Conservation (phyloP, 2,888 invertebrate genomes). For the Chloroclysta siterata region DNA sequence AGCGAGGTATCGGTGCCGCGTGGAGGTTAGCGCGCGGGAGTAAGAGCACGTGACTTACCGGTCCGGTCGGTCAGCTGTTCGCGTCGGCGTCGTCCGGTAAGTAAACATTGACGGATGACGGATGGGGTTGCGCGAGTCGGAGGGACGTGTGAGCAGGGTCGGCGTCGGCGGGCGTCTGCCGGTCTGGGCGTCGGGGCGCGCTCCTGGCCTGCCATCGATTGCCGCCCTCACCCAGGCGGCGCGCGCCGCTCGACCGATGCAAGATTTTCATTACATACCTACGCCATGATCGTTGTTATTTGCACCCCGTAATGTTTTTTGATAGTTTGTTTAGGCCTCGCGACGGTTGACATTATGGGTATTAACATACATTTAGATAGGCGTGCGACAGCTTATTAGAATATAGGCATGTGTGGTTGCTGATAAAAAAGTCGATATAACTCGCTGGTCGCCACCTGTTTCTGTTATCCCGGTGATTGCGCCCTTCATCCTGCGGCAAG, state of each 20-base stretch:
- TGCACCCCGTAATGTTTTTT: conserved; percentile 84
- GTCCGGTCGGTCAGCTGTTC: conserved; percentile 83
- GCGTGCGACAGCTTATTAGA: conserved; percentile 46
- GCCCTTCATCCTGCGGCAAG: conserved; percentile 55
- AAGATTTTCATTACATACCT: conserved; percentile 81
- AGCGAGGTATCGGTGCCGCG: conserved; percentile 43
- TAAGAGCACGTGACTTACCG: conserved; percentile 81
- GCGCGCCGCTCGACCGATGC: conserved; percentile 79
- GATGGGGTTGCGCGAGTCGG: conserved; percentile 66
- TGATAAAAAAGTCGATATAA: conserved; percentile 66
- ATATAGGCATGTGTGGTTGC: conserved; percentile 52
- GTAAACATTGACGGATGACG: conserved; percentile 81
- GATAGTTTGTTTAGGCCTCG: conserved; percentile 76
- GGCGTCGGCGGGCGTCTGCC: conserved; percentile 85
- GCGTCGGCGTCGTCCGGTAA: conserved; percentile 75
- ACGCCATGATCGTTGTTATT: conserved; percentile 82
- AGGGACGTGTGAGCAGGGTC: conserved; percentile 73
- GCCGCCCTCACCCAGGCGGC: conserved; percentile 78
- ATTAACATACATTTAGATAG: conserved; percentile 56
- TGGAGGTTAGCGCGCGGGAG: conserved; percentile 45
- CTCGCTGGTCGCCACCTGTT: conserved; percentile 64
- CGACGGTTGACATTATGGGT: conserved; percentile 53
- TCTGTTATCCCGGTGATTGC: conserved; percentile 60
- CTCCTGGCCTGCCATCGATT: conserved; percentile 84
- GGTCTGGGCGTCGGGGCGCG: conserved; percentile 86